Evolutionary conservation across 2,797 vertebrate genomes (phyloP).

Genomic region (Denticeps clupeoides): DNA sequence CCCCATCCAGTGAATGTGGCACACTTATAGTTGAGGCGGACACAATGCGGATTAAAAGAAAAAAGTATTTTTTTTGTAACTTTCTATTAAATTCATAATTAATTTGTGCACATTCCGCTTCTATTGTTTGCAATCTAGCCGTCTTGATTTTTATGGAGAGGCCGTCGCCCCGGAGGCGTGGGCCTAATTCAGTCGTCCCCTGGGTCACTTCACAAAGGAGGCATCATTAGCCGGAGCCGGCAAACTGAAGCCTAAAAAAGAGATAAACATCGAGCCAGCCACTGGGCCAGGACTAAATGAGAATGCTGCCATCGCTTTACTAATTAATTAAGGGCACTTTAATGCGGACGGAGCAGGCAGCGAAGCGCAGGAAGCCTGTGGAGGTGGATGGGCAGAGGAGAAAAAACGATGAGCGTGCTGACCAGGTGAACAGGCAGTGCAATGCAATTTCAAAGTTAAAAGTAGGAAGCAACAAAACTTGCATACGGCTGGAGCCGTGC

Average conservation of each 20-base stretch:
- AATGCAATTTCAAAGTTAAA: too few species aligned
- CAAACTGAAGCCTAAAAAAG: slow-evolving; percentile 42
- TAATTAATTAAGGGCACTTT: slow-evolving; percentile 48
- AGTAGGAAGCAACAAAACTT: too few species aligned
- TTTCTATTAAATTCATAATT: slow-evolving; percentile 12
- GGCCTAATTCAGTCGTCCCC: slow-evolving; percentile 39
- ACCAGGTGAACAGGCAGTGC: too few species aligned
- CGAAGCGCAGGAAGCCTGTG: slow-evolving; percentile 19
- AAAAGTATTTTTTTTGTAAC: slow-evolving; percentile 5
- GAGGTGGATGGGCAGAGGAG: not conserved
- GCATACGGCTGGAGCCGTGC: too few species aligned
- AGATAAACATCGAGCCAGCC: slow-evolving; percentile 45
- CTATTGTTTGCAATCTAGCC: slow-evolving; percentile 11
- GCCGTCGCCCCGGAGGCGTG: slow-evolving; percentile 15
- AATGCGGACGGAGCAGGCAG: slow-evolving; percentile 26
- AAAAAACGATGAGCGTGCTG: too few species aligned
- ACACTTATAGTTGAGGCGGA: too few species aligned
- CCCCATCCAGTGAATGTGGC: too few species aligned
- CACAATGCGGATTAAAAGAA: not conserved
- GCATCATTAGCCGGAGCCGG: slow-evolving; percentile 45
- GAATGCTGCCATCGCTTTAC: slow-evolving; percentile 40
- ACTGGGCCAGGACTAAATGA: slow-evolving; percentile 44
- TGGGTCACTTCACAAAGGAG: slow-evolving; percentile 41
- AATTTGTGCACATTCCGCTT: slow-evolving; percentile 10
- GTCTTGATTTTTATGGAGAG: slow-evolving; percentile 1